phyloP scores from a whole-genome alignment of 2,888 invertebrate genomes.

The Sisyra terminalis region DNA sequence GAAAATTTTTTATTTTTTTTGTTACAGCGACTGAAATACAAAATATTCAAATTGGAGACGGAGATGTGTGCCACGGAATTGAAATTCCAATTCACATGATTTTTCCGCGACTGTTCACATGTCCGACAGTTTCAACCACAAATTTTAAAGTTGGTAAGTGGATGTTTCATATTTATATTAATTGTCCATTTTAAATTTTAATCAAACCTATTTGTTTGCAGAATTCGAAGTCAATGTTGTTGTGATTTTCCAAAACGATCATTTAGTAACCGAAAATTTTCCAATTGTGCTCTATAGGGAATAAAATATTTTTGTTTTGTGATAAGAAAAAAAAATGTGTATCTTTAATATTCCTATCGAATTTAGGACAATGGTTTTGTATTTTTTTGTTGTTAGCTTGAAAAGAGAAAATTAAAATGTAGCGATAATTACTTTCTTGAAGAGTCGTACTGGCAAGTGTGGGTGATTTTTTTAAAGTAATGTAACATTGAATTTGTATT shows the following conservation, averaged over 20 bases:
- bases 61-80: slow-evolving; percentile 67
- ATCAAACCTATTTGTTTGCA: slow-evolving; percentile 31
- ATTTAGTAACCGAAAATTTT: slow-evolving; percentile 88
- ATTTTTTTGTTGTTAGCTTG: too few relatives aligned
- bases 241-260: slow-evolving; percentile 83
- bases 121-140: slow-evolving; percentile 76
- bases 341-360: too few relatives aligned
- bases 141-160: slow-evolving; percentile 86
- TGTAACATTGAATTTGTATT: too few relatives aligned
- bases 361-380: too few relatives aligned
- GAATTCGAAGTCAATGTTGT: slow-evolving; percentile 92
- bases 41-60: slow-evolving; percentile 93
- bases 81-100: slow-evolving; percentile 89
- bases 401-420: too few relatives aligned
- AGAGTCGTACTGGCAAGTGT: too few relatives aligned
- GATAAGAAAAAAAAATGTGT: too few relatives aligned
- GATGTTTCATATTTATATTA: not conserved
- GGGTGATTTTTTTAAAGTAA: too few relatives aligned
- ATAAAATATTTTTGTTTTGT: slow-evolving; percentile 15
- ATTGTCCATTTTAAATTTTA: not conserved
- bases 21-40: slow-evolving; percentile 89
- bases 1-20: too few relatives aligned
- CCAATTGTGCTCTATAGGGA: slow-evolving; percentile 48
- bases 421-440: too few relatives aligned
- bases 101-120: slow-evolving; percentile 87